A percentile compares a stretch with the other conserved stretches of the same genome.
Evolutionary conservation across 2,888 invertebrate genomes (phyloP).

Genomic region (Ornithoptera priamus): DNA sequence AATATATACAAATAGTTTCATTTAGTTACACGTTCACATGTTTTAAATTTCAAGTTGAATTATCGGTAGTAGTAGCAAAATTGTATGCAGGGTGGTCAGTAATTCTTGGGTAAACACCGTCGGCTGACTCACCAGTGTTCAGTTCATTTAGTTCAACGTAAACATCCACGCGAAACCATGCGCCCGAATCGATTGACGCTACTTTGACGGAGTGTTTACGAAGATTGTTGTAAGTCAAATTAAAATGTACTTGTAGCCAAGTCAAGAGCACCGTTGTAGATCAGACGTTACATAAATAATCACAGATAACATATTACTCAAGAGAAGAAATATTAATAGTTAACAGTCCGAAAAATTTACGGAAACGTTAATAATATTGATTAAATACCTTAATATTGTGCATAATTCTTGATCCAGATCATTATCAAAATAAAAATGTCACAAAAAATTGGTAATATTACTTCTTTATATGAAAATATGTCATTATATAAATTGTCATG

Average conservation of each 20-base stretch:
- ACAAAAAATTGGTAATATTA: not conserved
- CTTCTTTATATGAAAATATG: too few relatives aligned
- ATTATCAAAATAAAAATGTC: not conserved
- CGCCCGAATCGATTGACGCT: slow-evolving; percentile 53
- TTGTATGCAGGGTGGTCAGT: slow-evolving; percentile 40
- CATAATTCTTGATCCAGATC: not conserved
- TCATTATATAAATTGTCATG: not conserved
- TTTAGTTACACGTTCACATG: not conserved
- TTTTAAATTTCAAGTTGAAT: not conserved
- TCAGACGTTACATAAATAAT: slow-evolving; percentile 29
- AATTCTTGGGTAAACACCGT: slow-evolving; percentile 40
- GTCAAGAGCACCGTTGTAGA: slow-evolving; percentile 36
- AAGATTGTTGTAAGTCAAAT: slow-evolving; percentile 40
- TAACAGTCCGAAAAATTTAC: too few relatives aligned
- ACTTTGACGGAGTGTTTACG: slow-evolving; percentile 60
- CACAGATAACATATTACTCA: not conserved
- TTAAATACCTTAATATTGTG: not conserved
- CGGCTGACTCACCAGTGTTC: slow-evolving; percentile 51
- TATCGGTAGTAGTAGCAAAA: slow-evolving; percentile 32
- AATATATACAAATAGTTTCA: too few relatives aligned
- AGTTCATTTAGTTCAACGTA: slow-evolving; percentile 46
- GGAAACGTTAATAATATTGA: too few relatives aligned
- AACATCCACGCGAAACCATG: slow-evolving; percentile 47
- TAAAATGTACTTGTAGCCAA: slow-evolving; percentile 41
- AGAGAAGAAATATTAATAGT: too few relatives aligned